Evolutionary conservation across 2,888 invertebrate genomes (phyloP).

Genomic region (Cephus pulcher): DNA sequence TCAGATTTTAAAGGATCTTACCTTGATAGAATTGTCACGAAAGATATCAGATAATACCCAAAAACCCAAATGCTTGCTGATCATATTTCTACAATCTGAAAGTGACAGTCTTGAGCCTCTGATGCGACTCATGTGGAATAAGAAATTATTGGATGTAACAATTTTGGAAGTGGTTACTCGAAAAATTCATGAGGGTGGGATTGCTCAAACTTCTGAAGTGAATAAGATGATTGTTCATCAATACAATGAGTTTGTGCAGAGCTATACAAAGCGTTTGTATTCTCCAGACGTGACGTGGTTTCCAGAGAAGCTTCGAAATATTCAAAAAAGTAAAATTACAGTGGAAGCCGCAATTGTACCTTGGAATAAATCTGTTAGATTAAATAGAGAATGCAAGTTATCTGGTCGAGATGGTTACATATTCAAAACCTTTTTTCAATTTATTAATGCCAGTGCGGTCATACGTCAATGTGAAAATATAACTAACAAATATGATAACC

Average conservation of each 20-base stretch:
- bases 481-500: neutral
- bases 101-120: slow-evolving; percentile 17
- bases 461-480: slow-evolving; percentile 33
- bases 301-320: slow-evolving; percentile 34
- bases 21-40: no score
- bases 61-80: slow-evolving; percentile 16
- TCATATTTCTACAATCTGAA: slow-evolving; percentile 9
- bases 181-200: neutral
- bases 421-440: neutral
- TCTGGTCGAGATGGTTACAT: slow-evolving; percentile 6
- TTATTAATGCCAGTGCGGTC: slow-evolving; percentile 13
- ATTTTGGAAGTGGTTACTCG: slow-evolving; percentile 24
- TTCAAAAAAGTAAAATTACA: slow-evolving; percentile 32
- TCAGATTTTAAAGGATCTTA: no score
- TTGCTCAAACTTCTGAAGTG: neutral
- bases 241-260: slow-evolving; percentile 28
- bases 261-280: slow-evolving; percentile 14
- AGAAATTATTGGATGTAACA: slow-evolving; percentile 28
- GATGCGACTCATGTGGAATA: slow-evolving; percentile 26
- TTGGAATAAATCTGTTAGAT: no score
- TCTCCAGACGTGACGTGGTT: slow-evolving; percentile 22
- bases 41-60: no score
- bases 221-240: slow-evolving; percentile 23
- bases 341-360: neutral
- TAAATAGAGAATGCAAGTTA: no score